Evolutionary conservation across 2,113 vertebrate species (phyloP), one percentile per base, ranked within the genome.

Genomic region (Sphyrna mokarran): DNA sequence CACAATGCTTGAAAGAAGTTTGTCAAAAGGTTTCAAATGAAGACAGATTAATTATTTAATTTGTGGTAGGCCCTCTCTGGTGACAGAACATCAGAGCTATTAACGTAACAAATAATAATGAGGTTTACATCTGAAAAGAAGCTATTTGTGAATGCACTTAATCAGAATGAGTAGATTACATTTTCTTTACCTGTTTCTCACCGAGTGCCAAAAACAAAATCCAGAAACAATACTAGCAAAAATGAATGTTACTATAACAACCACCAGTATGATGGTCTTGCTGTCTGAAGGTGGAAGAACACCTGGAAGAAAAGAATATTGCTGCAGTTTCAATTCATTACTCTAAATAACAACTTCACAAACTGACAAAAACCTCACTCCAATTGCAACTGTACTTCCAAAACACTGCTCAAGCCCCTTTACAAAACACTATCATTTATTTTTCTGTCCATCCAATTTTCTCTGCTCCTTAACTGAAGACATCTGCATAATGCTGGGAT

Each of bases 111-210:
- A 87, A 87, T 7, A 2, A 1, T 43, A 83, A 16, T 23, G 20
- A 54, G 43, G 2, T 54, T 48, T 87, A 10, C 23, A 23, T 10
- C 26, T 48, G 22, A 87, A 23, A 14, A 33, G 2, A 29, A 43
- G 26, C 9, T 33, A 78, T 29, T 78, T 26, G n/a, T 83, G 40
- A 48, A 13, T 54, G 48, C 16, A 78, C 76, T n/a, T 86, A 87
- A 54, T 87, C 48, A 11, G 22, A 87, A 22, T 3, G 43, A 54
- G 20, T 23, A 94, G 3, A 69, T 16, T 63, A 20, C 61, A 23
- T 2, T 40, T 66, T 94, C 63, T 9, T 98, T 96, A 98, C 98
- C 0, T 96, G 97, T 96, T 97, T 95, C 97, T 97, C 0, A 78
- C 96, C 0, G 94, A 96, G 22, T 95, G 96, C 11, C 96, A 0